Evolutionary conservation across 2,113 vertebrate species (phyloP).

Genomic region (Paraplagusia blochii): DNA sequence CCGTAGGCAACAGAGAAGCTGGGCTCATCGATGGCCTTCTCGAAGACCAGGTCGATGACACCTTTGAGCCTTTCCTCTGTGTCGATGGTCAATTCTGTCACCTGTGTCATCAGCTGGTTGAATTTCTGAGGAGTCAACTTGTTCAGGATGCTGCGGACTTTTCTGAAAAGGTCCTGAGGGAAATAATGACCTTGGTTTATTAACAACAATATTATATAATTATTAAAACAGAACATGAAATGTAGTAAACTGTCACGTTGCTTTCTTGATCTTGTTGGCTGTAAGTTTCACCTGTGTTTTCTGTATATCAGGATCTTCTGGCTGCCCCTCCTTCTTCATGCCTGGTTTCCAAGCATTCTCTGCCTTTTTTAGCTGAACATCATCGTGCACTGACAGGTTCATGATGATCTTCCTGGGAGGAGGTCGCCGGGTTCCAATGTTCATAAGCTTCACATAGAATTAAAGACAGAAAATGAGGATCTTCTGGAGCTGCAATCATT

Average conservation of each 20-base stretch:
- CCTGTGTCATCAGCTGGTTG: constrained; percentile 96
- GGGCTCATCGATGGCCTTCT: constrained; percentile 97
- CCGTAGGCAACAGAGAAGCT: constrained; percentile 96
- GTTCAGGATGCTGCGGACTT: constrained; percentile 97
- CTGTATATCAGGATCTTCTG: constrained; percentile 80
- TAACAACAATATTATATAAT: too few species aligned
- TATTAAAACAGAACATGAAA: too few species aligned
- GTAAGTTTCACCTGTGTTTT: constrained; percentile 87
- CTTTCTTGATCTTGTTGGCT: too few species aligned
- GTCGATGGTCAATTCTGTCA: constrained; percentile 93
- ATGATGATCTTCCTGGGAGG: constrained; percentile 94
- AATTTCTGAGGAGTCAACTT: constrained; percentile 98
- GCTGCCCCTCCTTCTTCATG: constrained; percentile 80
- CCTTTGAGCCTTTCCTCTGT: constrained; percentile 96
- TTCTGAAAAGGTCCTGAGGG: constrained; percentile 90
- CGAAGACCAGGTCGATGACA: constrained; percentile 96
- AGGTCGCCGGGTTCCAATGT: constrained; percentile 80
- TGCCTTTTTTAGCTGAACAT: constrained; percentile 89
- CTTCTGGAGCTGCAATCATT: not conserved
- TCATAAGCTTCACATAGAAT: constrained; percentile 77
- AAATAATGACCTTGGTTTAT: not conserved
- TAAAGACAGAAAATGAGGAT: not conserved
- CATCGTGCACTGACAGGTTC: constrained; percentile 88
- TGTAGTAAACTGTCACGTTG: too few species aligned
- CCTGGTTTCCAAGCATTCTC: constrained; percentile 96